phyloP scores from a whole-genome alignment of 2,113 vertebrate species.

The Crotalus viridis region DNA sequence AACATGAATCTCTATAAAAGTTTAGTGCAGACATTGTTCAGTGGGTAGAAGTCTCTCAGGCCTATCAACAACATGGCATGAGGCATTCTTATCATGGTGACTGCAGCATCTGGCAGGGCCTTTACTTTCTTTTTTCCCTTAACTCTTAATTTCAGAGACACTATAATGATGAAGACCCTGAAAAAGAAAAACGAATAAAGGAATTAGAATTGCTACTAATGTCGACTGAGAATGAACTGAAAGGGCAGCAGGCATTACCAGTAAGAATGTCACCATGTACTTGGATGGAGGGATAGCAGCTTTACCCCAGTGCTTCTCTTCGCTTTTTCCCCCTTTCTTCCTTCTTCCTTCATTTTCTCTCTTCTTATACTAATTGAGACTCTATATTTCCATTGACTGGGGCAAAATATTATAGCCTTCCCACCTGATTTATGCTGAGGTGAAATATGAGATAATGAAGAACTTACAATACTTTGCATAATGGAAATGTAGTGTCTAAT shows the following conservation, averaged over 20 bases:
- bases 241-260: conserved; percentile 88
- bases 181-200: conserved; percentile 99
- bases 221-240: conserved; percentile 98
- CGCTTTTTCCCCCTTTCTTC: conserved; percentile 56
- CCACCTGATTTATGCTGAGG: background rate
- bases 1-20: conserved; percentile 40
- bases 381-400: conserved; percentile 53
- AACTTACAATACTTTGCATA: conserved; percentile 52
- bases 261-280: conserved; percentile 78
- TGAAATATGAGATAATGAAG: conserved; percentile 33
- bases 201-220: conserved; percentile 98
- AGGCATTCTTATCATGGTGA: conserved; percentile 49
- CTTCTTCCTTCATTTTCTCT: conserved; percentile 54
- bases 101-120: conserved; percentile 57
- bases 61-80: conserved; percentile 42
- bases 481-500: conserved; percentile 62
- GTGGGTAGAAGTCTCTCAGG: conserved; percentile 29
- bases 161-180: conserved; percentile 98
- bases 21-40: conserved; percentile 42
- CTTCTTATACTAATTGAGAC: conserved; percentile 53
- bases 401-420: conserved; percentile 55
- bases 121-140: conserved; percentile 65
- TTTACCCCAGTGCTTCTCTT: conserved; percentile 61
- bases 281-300: conserved; percentile 66
- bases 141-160: conserved; percentile 86